Evolutionary conservation across 2,797 vertebrate genomes (phyloP).

Genomic region (Aselliscus stoliczkanus): DNA sequence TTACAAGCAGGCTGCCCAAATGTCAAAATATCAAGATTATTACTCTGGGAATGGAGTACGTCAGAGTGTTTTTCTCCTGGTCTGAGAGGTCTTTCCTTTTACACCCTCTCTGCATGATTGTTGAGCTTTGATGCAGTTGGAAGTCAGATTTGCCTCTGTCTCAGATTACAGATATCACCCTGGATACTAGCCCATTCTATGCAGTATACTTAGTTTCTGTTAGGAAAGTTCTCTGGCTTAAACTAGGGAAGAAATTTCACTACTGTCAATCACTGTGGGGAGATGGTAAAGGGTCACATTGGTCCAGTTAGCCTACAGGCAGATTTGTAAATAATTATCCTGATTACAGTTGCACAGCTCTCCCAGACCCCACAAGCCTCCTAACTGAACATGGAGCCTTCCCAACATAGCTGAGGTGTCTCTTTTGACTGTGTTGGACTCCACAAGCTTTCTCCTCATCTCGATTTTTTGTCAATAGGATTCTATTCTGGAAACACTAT

Average conservation of each 20-base stretch:
- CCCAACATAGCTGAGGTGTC: background rate
- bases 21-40: constrained; percentile 8
- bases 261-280: background rate
- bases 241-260: background rate
- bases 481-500: background rate
- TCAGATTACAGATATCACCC: background rate
- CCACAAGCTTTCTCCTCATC: background rate
- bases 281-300: background rate
- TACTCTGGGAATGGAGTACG: background rate
- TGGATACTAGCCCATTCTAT: background rate
- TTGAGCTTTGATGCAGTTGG: background rate
- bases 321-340: background rate
- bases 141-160: background rate
- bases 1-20: background rate
- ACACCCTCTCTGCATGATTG: background rate
- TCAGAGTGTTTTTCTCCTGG: background rate
- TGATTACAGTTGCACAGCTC: background rate
- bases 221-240: background rate
- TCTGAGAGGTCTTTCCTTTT: background rate
- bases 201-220: background rate
- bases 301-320: background rate
- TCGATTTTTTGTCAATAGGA: background rate
- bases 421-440: background rate
- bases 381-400: background rate
- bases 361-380: background rate